Conservation (phyloP, 2,888 invertebrate genomes). For the Penaeus monodon region DNA sequence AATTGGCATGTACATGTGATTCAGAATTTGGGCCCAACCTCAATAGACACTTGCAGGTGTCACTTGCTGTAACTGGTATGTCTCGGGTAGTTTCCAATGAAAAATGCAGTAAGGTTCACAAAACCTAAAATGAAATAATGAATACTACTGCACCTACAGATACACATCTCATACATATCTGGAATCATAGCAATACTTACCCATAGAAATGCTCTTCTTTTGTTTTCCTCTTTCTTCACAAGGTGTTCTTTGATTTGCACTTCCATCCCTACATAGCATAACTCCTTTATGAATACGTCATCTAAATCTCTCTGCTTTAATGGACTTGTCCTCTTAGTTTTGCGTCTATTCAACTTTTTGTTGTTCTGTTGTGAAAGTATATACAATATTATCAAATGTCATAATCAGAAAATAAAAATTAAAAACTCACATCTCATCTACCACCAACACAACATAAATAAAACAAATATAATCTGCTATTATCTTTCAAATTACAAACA, state of each 20-base stretch:
- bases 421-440: background rate
- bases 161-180: no score
- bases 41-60: no score
- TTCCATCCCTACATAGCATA: constrained; percentile 61
- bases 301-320: constrained; percentile 57
- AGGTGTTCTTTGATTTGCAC: constrained; percentile 56
- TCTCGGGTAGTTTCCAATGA: no score
- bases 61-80: no score
- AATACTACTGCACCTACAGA: no score
- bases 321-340: constrained; percentile 48
- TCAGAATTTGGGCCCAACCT: no score
- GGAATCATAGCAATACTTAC: constrained; percentile 19
- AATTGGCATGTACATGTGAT: no score
- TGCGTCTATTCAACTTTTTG: constrained; percentile 39
- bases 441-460: no score
- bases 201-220: constrained; percentile 51
- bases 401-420: background rate
- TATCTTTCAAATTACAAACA: no score
- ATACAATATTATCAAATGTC: background rate
- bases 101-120: no score
- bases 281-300: constrained; percentile 64
- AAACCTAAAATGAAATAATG: no score
- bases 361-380: constrained; percentile 19
- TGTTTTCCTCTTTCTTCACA: constrained; percentile 49
- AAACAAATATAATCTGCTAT: no score